Evolutionary conservation across 2,888 invertebrate genomes (phyloP).

Genomic region (Autographa gamma): DNA sequence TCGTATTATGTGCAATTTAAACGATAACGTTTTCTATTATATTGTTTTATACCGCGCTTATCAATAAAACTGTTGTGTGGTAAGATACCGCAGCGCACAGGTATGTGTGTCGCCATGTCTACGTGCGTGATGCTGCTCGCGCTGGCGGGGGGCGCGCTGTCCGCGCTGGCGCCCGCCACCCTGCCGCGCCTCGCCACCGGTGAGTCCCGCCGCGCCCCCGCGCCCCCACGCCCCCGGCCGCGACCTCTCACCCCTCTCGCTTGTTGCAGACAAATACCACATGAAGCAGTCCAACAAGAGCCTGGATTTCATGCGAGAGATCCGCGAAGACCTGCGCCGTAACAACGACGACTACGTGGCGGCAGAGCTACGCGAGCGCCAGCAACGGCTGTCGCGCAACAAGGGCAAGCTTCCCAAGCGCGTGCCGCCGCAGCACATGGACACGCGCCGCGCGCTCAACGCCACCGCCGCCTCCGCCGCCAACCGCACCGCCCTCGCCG

Average conservation of each 20-base stretch:
- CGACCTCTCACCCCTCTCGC: not conserved
- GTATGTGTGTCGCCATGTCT: not conserved
- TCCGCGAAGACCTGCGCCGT: slow-evolving; percentile 64
- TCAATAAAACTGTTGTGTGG: not conserved
- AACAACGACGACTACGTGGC: slow-evolving; percentile 75
- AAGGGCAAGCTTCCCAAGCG: not conserved
- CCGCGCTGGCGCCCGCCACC: not conserved
- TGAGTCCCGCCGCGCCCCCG: slow-evolving; percentile 16
- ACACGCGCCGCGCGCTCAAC: slow-evolving; percentile 14
- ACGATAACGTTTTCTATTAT: slow-evolving; percentile 2
- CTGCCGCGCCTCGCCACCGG: slow-evolving; percentile 10
- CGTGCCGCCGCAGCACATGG: not conserved
- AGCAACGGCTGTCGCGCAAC: not conserved
- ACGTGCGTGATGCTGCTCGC: not conserved
- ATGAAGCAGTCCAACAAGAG: slow-evolving; percentile 30
- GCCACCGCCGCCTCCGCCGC: not conserved
- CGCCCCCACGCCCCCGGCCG: too few relatives aligned
- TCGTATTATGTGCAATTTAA: not conserved
- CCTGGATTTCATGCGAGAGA: slow-evolving; percentile 57
- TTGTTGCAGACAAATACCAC: slow-evolving; percentile 25
- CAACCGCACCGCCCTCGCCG: too few relatives aligned
- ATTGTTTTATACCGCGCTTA: not conserved
- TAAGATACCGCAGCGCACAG: not conserved
- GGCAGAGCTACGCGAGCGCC: not conserved
- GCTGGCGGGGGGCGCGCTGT: not conserved